phyloP scores from a whole-genome alignment of 2,797 vertebrate genomes.

The Potorous gilbertii region DNA sequence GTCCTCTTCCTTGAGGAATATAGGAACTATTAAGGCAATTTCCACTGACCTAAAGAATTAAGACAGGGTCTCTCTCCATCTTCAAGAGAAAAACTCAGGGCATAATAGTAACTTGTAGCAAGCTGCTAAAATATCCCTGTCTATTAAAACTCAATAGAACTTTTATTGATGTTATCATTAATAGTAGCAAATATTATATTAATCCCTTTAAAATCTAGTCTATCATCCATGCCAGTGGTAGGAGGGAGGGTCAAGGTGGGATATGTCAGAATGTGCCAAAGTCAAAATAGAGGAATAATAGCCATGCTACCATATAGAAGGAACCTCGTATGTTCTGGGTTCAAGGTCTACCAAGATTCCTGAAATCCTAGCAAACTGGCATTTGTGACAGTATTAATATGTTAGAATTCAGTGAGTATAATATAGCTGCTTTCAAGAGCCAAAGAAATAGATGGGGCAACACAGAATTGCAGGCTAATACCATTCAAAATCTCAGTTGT shows the following conservation, averaged over 20 bases:
- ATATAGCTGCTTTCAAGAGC: background rate
- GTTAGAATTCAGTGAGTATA: background rate
- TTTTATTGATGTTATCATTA: background rate
- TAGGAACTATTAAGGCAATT: background rate
- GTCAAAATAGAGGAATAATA: background rate
- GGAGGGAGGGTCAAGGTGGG: background rate
- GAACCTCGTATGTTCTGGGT: background rate
- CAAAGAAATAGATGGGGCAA: background rate
- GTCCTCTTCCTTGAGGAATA: constrained; percentile 24
- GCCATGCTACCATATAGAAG: background rate
- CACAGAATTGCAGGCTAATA: background rate
- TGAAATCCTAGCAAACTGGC: background rate
- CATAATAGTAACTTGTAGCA: background rate
- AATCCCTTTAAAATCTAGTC: background rate
- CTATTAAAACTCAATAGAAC: background rate
- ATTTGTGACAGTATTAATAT: background rate
- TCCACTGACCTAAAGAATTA: background rate
- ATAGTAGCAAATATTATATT: background rate
- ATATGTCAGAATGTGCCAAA: background rate
- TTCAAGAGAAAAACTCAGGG: background rate
- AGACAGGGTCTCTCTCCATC: background rate
- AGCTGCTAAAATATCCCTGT: background rate
- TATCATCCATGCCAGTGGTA: background rate
- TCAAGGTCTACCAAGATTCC: background rate
- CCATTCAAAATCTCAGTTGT: background rate